phyloP scores from a whole-genome alignment of 1,140 invertebrate species.

The Andricus grossulariae region DNA sequence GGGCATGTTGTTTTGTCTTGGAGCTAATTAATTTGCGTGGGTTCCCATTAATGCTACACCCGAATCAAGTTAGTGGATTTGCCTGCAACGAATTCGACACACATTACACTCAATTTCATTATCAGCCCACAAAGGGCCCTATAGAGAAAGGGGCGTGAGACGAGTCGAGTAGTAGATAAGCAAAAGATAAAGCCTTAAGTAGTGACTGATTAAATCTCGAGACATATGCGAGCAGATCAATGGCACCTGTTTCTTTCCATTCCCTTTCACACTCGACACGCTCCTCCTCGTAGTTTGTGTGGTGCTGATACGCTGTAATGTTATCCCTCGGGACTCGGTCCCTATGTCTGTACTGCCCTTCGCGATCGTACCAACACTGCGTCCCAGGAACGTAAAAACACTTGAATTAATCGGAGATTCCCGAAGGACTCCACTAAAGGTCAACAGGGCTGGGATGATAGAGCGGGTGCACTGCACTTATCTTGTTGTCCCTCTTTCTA shows the following conservation, averaged over 20 bases:
- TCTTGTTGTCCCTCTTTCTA: constrained; percentile 32
- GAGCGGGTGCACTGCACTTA: constrained; percentile 36
- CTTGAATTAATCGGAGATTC: constrained; percentile 71
- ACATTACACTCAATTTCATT: constrained; percentile 71
- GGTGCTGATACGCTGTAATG: constrained; percentile 74
- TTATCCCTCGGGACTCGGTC: constrained; percentile 64
- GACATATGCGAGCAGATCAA: constrained; percentile 74
- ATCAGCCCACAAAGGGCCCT: constrained; percentile 47
- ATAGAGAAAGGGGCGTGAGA: constrained; percentile 42
- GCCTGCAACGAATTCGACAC: constrained; percentile 60
- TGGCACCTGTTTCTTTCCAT: constrained; percentile 54
- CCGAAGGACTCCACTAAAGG: constrained; percentile 66
- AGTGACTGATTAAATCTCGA: constrained; percentile 74
- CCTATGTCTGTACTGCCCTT: constrained; percentile 47
- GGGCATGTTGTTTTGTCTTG: background rate
- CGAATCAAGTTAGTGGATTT: constrained; percentile 63
- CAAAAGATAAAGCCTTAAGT: constrained; percentile 71
- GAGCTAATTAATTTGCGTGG: constrained; percentile 61
- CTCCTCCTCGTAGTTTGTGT: constrained; percentile 61
- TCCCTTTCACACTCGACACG: constrained; percentile 41
- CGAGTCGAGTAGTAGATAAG: constrained; percentile 57
- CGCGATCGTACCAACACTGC: constrained; percentile 51
- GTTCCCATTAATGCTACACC: constrained; percentile 57
- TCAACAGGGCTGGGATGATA: constrained; percentile 56
- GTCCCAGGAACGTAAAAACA: constrained; percentile 62